phyloP scores from a whole-genome alignment of 1,140 invertebrate species.

The Potamilus streckersoni region DNA sequence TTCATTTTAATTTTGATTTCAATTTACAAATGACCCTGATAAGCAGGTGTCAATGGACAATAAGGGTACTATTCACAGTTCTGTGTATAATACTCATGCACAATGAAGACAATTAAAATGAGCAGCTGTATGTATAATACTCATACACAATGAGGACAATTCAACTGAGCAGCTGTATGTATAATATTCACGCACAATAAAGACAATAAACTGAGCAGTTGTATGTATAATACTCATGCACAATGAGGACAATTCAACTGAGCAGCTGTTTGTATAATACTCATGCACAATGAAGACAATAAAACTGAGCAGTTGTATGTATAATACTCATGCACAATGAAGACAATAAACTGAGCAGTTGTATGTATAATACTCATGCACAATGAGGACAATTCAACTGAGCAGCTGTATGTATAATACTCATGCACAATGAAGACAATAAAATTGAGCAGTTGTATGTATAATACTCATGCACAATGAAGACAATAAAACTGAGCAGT shows the following conservation, averaged over 20 bases:
- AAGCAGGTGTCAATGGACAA: too few species aligned
- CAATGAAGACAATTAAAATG: too few species aligned
- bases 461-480: too few species aligned
- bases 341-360: not conserved
- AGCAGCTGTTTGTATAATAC: conserved; percentile 39
- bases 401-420: too few species aligned
- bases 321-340: conserved; percentile 84
- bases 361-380: conserved; percentile 74
- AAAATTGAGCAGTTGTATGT: too few species aligned
- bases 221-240: not conserved
- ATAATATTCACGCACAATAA: not conserved
- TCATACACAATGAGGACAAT: not conserved
- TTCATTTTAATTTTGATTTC: too few species aligned
- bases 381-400: conserved; percentile 96
- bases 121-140: too few species aligned
- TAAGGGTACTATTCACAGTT: too few species aligned
- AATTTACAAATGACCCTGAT: too few species aligned
- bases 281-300: conserved; percentile 94
- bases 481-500: too few species aligned
- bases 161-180: not conserved
- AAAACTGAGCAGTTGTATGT: conserved; percentile 76
- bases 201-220: not conserved
- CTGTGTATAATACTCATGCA: too few species aligned
- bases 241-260: not conserved
- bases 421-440: too few species aligned